Evolutionary conservation across 2,113 vertebrate species (phyloP).

Genomic region (Bungarus multicinctus): DNA sequence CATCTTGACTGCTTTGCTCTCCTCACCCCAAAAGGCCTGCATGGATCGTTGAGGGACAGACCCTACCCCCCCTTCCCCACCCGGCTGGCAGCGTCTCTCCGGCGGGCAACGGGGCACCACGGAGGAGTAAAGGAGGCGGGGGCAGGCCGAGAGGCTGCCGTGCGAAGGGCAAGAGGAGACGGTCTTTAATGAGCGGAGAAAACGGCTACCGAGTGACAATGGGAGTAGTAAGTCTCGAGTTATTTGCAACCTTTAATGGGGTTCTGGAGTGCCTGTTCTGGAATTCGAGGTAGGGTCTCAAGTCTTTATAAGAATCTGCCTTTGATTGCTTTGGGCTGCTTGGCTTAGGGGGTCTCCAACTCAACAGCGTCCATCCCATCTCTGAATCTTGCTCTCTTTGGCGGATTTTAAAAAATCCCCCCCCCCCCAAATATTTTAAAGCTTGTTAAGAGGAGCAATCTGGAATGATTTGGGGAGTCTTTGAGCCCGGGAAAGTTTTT

Average conservation of each 20-base stretch:
- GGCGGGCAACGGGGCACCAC: neutral
- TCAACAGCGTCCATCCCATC: neutral
- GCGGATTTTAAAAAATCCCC: neutral
- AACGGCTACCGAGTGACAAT: neutral
- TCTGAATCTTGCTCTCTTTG: neutral
- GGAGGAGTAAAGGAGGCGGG: neutral
- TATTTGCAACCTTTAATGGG: neutral
- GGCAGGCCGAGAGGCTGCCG: neutral
- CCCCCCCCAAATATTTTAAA: neutral
- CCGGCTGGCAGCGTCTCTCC: neutral
- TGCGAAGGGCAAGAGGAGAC: neutral
- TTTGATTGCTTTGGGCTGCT: neutral
- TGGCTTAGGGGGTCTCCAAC: neutral
- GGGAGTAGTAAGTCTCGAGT: constrained; percentile 23
- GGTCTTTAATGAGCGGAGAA: constrained; percentile 7
- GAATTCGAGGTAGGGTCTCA: neutral
- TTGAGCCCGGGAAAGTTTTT: neutral
- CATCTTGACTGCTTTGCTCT: neutral
- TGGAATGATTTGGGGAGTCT: neutral
- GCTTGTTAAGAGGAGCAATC: neutral
- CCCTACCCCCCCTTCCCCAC: neutral
- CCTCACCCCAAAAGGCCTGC: fast-evolving
- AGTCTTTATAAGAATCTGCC: neutral
- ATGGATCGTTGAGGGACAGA: neutral
- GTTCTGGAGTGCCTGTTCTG: neutral